Percentiles rank a stretch among this genome's conserved stretches.
These are phyloP conservation scores for Anabacerthia variegaticeps DNA, from an alignment of 2,797 vertebrate species.

Conservation along the genomic window DNA sequence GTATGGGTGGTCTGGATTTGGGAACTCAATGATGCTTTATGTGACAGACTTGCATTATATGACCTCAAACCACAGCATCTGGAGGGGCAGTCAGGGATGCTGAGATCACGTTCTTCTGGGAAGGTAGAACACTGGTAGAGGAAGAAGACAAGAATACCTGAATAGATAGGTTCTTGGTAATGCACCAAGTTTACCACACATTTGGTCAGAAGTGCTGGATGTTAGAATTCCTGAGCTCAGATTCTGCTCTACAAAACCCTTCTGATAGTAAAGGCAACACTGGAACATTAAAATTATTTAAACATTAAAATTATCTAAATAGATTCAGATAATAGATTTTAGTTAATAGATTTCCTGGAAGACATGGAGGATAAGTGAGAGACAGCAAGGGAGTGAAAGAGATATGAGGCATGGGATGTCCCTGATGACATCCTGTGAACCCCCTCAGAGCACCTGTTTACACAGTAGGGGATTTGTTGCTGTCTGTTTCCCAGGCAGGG, in stretches of 20 bases:
- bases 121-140: neutral
- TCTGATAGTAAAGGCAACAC: neutral
- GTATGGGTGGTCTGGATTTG: neutral
- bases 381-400: neutral
- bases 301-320: neutral
- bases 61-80: neutral
- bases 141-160: neutral
- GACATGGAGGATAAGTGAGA: neutral
- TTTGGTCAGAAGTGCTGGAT: neutral
- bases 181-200: accelerated
- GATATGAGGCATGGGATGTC: neutral
- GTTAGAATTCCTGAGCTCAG: neutral
- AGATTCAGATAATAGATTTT: neutral
- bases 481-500: neutral
- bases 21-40: neutral
- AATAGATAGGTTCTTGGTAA: neutral
- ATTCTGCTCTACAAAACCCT: neutral
- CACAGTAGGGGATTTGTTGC: neutral
- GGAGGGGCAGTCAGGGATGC: neutral
- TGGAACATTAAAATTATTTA: neutral
- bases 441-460: neutral
- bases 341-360: neutral
- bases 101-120: neutral
- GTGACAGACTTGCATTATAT: neutral
- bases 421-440: neutral